Conservation (phyloP, 2,113 vertebrate species). For the Charina bottae region DNA sequence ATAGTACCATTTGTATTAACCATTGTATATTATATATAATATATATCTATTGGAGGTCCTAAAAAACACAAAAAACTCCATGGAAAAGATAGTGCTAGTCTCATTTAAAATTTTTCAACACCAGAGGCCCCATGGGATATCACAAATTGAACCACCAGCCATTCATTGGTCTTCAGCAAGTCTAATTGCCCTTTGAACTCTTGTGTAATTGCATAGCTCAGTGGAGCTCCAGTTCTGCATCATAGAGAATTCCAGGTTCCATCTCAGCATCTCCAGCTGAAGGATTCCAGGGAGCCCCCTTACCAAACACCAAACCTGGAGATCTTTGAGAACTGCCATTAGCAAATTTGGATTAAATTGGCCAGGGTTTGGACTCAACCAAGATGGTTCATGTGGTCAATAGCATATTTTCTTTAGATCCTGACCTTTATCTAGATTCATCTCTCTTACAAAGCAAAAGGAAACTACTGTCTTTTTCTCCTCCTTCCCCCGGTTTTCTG, state of each 20-base stretch:
- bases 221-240: neutral
- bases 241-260: neutral
- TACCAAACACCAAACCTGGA: neutral
- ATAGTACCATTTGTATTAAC: neutral
- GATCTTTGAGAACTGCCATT: neutral
- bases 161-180: neutral
- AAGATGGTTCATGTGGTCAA: neutral
- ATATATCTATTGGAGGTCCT: neutral
- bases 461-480: neutral
- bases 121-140: neutral
- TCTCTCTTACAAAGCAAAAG: neutral
- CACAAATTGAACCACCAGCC: neutral
- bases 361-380: neutral
- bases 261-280: neutral
- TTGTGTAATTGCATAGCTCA: neutral
- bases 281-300: neutral
- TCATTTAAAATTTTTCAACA: neutral
- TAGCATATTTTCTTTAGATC: neutral
- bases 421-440: neutral
- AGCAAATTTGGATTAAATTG: neutral
- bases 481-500: conserved; percentile 11
- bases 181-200: neutral
- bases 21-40: too few species aligned
- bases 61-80: neutral
- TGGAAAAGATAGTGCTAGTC: neutral